phyloP scores from a whole-genome alignment of 1,140 invertebrate genomes.

The Sesamia nonagrioides region DNA sequence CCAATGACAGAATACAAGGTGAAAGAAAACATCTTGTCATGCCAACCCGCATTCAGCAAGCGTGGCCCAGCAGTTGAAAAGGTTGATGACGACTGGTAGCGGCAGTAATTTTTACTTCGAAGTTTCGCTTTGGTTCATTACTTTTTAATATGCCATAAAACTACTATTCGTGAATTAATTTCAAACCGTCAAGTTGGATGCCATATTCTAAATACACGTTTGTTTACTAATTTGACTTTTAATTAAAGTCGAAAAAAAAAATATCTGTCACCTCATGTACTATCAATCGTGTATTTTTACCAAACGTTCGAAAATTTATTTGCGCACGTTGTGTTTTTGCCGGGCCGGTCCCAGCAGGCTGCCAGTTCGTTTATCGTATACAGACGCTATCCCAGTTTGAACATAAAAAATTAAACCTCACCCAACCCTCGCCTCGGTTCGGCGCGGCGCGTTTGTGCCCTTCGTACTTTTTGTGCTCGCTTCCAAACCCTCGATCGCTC shows the following conservation, averaged over 20 bases:
- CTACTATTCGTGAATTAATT: background rate
- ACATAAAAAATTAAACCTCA: slow-evolving; percentile 68
- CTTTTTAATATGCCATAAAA: background rate
- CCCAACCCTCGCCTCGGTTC: slow-evolving; percentile 58
- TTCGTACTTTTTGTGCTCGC: slow-evolving; percentile 71
- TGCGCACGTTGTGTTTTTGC: slow-evolving; percentile 39
- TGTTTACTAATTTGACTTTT: background rate
- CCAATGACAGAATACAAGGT: too few species aligned
- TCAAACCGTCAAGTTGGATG: background rate
- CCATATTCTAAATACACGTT: background rate
- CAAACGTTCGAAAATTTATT: slow-evolving; percentile 22
- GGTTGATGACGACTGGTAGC: background rate
- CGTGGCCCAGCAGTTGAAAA: too few species aligned
- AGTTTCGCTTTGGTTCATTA: slow-evolving; percentile 14
- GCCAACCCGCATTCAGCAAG: too few species aligned
- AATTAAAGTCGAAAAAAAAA: background rate
- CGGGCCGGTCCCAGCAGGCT: slow-evolving; percentile 49
- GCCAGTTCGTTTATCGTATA: slow-evolving; percentile 47
- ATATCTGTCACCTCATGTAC: too few species aligned
- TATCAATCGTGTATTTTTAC: background rate
- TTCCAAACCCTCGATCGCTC: slow-evolving; percentile 56
- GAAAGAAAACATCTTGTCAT: too few species aligned
- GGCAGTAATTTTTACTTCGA: background rate
- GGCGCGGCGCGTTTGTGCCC: slow-evolving; percentile 61
- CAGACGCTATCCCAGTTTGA: slow-evolving; percentile 49